Evolutionary conservation across 2,113 vertebrate species (phyloP).

Genomic region (Taurulus bubalis): DNA sequence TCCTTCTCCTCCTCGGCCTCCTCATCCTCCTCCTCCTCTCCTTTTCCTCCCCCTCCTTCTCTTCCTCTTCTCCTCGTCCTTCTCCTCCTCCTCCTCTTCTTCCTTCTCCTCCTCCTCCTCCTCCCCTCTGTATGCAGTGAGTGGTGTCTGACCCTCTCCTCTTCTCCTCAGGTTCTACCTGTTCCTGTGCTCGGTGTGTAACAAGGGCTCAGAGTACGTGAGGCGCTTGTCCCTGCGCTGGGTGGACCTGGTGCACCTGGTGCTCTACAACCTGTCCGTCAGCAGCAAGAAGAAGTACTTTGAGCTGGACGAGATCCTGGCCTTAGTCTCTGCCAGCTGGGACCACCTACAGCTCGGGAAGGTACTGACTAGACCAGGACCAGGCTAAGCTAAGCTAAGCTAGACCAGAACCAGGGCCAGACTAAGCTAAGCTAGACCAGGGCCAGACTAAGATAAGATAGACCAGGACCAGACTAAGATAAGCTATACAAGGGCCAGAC

Average conservation of each 20-base stretch:
- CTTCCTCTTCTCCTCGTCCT: too few relatives aligned
- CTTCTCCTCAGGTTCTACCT: slow-evolving; percentile 89
- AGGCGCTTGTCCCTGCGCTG: slow-evolving; percentile 91
- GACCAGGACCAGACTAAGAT: not conserved
- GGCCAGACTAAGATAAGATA: not conserved
- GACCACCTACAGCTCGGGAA: slow-evolving; percentile 94
- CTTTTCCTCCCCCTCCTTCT: too few relatives aligned
- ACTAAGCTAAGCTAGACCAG: not conserved
- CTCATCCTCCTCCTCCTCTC: too few relatives aligned
- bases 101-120: not conserved
- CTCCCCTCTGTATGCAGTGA: not conserved
- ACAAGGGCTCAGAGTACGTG: slow-evolving; percentile 93
- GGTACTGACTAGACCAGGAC: slow-evolving; percentile 76
- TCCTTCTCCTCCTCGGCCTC: too few relatives aligned
- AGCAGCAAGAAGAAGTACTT: slow-evolving; percentile 99
- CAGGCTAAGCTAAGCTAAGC: not conserved
- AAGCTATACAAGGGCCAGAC: not conserved
- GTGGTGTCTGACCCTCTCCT: not conserved
- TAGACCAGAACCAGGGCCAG: not conserved
- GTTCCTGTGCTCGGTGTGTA: slow-evolving; percentile 94
- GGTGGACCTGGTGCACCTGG: slow-evolving; percentile 96
- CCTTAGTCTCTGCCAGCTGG: slow-evolving; percentile 93
- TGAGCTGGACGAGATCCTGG: slow-evolving; percentile 94
- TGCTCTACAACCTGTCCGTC: slow-evolving; percentile 94
- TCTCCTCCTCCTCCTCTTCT: too few relatives aligned